phyloP scores from a whole-genome alignment of 2,888 invertebrate species.

The Morpho achilles region DNA sequence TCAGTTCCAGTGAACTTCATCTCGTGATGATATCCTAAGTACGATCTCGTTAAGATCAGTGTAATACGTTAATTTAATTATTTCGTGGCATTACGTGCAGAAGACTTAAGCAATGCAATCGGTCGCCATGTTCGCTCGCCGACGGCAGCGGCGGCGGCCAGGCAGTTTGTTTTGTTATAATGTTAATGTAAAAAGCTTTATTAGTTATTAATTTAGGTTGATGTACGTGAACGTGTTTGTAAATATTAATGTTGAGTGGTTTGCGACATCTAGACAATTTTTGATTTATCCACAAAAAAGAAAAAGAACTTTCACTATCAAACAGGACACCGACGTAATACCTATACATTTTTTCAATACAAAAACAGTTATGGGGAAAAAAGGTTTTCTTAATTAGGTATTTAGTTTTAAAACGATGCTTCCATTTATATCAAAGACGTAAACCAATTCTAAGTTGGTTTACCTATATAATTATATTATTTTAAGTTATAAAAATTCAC shows the following conservation, averaged over 20 bases:
- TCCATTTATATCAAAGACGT: slow-evolving; percentile 79
- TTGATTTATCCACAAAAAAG: slow-evolving; percentile 15
- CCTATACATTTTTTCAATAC: too few relatives aligned
- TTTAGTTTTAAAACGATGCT: slow-evolving; percentile 76
- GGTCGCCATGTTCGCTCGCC: slow-evolving; percentile 33
- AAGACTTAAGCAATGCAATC: slow-evolving; percentile 75
- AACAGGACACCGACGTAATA: too few relatives aligned
- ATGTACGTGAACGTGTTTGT: slow-evolving; percentile 66
- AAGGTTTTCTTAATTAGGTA: slow-evolving; percentile 44
- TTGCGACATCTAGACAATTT: slow-evolving; percentile 38
- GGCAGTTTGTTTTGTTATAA: slow-evolving; percentile 64
- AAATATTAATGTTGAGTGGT: slow-evolving; percentile 66
- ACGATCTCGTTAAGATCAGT: slow-evolving; percentile 78
- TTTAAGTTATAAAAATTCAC: slow-evolving; percentile 61
- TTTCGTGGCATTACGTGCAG: slow-evolving; percentile 71
- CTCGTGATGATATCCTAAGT: slow-evolving; percentile 71
- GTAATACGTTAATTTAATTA: slow-evolving; percentile 60
- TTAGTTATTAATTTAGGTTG: slow-evolving; percentile 59
- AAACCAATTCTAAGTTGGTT: slow-evolving; percentile 72
- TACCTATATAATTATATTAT: slow-evolving; percentile 65
- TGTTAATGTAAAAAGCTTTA: slow-evolving; percentile 77
- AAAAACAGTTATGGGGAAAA: too few relatives aligned
- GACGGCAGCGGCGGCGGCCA: slow-evolving; percentile 33
- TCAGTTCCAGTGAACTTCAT: slow-evolving; percentile 69
- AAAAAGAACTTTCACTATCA: slow-evolving; percentile 9